Evolutionary conservation across 2,113 vertebrate species (phyloP), one percentile per base, ranked within the genome.

Genomic region (Caretta caretta): DNA sequence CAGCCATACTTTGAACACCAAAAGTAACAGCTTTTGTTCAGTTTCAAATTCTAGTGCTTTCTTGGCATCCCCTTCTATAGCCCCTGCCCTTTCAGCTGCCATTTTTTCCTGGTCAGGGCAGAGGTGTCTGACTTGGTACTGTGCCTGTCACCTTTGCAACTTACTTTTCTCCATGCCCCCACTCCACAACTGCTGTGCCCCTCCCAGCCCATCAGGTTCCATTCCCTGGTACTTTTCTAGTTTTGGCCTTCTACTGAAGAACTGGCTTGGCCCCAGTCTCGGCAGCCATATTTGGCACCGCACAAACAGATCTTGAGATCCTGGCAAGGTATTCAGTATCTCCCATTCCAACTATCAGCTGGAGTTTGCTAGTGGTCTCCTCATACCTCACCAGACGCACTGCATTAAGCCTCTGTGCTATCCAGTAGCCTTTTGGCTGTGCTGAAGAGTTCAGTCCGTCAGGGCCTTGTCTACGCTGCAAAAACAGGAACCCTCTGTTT

Each of bases 361-460:
- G 82, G 10, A 4, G n/a, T 81, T 14, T 72, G 14, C 8, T 42
- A 31, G 10, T 62, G 29, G 8, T 83, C 13, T 85, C 24, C 46
- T 92, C 31, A 10, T 65, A n/a, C 5, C 54, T 51, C 35, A 19
- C n/a, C 17, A 38, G 65, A 72, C n/a, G 20, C 65, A 59, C 65
- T 0, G 0, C 25, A 42, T 0, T 31, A 25, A 53, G 38, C 13
- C 31, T 3, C 3, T 56, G 59, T 29, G 5, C 49, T 1, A 38
- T 85, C 35, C 54, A 25, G 22, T 14, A 11, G 5, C 0, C 0
- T 65, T 29, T 53, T 46, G 6, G 1, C 46, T 92, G 24, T 5
- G 1, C 0, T 13, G 24, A 57, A 81, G 19, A 90, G 0, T 57
- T 90, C 8, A 12, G 79, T 3, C 0, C 35, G 59, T 5, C 3